Evolutionary conservation across 2,797 vertebrate species (phyloP).

Genomic region (Parambassis ranga): DNA sequence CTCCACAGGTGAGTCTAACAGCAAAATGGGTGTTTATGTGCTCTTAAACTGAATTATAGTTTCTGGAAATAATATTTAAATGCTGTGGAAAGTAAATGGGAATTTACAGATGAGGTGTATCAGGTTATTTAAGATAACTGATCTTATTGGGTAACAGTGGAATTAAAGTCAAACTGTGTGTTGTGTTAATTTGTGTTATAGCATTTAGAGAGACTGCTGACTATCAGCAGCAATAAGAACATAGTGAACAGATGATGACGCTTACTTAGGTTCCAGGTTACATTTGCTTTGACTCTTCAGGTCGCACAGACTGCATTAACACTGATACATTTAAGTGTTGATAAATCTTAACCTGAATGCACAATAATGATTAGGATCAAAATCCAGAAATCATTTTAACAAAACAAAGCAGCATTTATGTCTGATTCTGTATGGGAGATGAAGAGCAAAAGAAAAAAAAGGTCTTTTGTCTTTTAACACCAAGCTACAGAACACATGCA

Average conservation of each 20-base stretch:
- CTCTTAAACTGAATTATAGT: background rate
- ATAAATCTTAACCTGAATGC: background rate
- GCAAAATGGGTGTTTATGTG: background rate
- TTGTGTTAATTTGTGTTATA: background rate
- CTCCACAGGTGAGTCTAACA: constrained; percentile 58
- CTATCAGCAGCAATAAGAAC: background rate
- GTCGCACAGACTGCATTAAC: background rate
- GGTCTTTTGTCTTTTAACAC: too few species aligned
- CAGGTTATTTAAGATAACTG: background rate
- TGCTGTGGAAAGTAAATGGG: background rate
- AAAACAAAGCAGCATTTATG: too few species aligned
- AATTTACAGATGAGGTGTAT: background rate
- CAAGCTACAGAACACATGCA: too few species aligned
- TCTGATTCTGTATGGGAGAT: too few species aligned
- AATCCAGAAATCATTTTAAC: background rate
- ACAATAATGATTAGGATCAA: background rate
- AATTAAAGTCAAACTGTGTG: too few species aligned
- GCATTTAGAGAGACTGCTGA: background rate
- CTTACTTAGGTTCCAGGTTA: background rate
- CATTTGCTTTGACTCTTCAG: background rate
- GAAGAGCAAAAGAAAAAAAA: too few species aligned
- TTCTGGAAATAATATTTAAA: background rate
- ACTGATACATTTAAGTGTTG: background rate
- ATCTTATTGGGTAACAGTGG: background rate
- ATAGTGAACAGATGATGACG: background rate